Evolutionary conservation across 2,888 invertebrate genomes (phyloP), one percentile per base, ranked within the genome.

Genomic region (Agrochola macilenta): DNA sequence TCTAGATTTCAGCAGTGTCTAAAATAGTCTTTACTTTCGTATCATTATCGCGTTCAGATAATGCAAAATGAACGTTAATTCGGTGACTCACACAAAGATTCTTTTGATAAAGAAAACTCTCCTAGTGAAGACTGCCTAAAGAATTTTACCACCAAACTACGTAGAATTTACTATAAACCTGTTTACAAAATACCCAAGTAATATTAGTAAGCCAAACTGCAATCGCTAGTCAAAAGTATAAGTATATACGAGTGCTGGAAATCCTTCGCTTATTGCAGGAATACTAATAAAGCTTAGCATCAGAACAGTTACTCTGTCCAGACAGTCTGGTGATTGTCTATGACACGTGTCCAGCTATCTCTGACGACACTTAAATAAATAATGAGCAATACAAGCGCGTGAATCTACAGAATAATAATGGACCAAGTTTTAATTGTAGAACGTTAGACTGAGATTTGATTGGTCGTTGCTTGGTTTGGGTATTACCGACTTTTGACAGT

Each of bases 261-360:
- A 83, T 86, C 70, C 69, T 68, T 69, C 35, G 60, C 20, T 26
- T 61, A 70, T 77, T 71, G 70, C 52, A 72, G 71, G 81, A 86
- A 88, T 88, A 87, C 74, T 84, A 88, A 87, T 84, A 79, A 49
- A 66, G 64, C 52, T 64, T 54, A n/a, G 63, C 46, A 69, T 39
- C n/a, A 68, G 23, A 82, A 86, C 89, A 84, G 89, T 89, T 89
- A 89, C 57, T 43, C 76, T 76, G 78, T 76, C 78, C 84, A 87
- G 81, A 85, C 85, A 52, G 66, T 68, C 71, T 58, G 26, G 70
- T 70, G 61, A 39, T 75, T 69, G 79, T 83, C 76, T 88, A 74
- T 79, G 79, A 83, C 89, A 85, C 83, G 89, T 85, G 82, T 76
- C 78, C 65, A 69, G 74, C 72, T 73, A 65, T 81, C 66, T 76